A percentile compares a stretch with the other conserved stretches of the same genome.
These are phyloP conservation scores for Rhyacichthys aspro DNA, from an alignment of 2,797 vertebrate species.

Conservation along the genomic window DNA sequence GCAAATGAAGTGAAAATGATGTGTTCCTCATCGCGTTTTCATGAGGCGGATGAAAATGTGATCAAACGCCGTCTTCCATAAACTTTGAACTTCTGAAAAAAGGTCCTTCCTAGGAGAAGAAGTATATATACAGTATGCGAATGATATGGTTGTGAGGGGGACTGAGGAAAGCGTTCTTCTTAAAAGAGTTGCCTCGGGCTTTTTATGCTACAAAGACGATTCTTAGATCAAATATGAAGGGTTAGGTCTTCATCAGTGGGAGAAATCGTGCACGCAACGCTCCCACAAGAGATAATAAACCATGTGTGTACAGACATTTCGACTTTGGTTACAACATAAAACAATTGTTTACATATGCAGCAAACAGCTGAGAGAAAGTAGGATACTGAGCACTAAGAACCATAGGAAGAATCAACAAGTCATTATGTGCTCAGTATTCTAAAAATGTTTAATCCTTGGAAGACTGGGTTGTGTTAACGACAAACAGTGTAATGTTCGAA, in stretches of 20 bases:
- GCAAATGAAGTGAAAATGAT: slow-evolving; percentile 44
- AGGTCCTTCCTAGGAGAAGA: slow-evolving; percentile 35
- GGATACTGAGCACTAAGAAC: background rate
- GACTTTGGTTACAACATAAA: background rate
- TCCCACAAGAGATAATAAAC: slow-evolving; percentile 29
- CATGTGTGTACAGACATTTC: slow-evolving; percentile 29
- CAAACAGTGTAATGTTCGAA: background rate
- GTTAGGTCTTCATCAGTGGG: slow-evolving; percentile 50
- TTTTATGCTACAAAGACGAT: slow-evolving; percentile 53
- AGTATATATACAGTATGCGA: slow-evolving; percentile 1
- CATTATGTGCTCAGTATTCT: no score
- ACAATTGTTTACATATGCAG: slow-evolving; percentile 9
- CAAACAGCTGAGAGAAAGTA: background rate
- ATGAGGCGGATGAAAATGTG: slow-evolving; percentile 47
- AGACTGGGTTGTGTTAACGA: no score
- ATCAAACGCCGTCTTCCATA: slow-evolving; percentile 56
- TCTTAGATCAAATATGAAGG: slow-evolving; percentile 53
- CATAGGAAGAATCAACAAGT: background rate
- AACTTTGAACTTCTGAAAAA: slow-evolving; percentile 64
- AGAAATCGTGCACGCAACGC: slow-evolving; percentile 19
- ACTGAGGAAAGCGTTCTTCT: slow-evolving; percentile 49
- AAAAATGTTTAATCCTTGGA: no score
- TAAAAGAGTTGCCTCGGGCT: slow-evolving; percentile 57
- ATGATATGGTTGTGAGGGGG: slow-evolving; percentile 23
- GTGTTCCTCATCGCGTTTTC: slow-evolving; percentile 44